phyloP scores from a whole-genome alignment of 1,140 invertebrate species.

The Nephila pilipes region DNA sequence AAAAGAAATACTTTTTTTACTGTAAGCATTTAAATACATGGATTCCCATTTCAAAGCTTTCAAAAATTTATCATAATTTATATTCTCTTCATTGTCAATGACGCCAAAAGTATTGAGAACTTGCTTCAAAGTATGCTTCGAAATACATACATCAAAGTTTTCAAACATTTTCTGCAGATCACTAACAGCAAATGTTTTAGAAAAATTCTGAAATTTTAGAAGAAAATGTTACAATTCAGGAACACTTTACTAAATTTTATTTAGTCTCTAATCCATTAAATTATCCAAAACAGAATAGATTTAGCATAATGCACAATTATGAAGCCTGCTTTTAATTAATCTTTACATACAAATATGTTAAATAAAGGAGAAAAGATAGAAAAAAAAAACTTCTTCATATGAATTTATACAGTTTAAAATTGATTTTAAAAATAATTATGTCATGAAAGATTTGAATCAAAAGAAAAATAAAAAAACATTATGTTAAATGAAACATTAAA shows the following conservation, averaged over 20 bases:
- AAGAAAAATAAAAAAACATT: no score
- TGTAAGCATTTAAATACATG: background rate
- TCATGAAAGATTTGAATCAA: no score
- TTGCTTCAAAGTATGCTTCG: background rate
- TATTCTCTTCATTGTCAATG: background rate
- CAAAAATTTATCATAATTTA: slow-evolving; percentile 16
- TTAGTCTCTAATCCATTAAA: no score
- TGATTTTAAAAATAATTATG: no score
- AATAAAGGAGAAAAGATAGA: no score
- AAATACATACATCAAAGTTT: slow-evolving; percentile 14
- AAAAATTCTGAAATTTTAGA: slow-evolving; percentile 14
- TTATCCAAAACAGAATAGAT: no score
- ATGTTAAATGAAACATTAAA: no score
- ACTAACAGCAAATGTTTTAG: background rate
- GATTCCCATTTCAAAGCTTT: slow-evolving; percentile 12
- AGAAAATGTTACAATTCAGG: background rate
- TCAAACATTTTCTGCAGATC: slow-evolving; percentile 39
- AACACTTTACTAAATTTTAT: background rate
- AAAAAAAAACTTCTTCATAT: no score
- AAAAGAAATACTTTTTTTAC: background rate
- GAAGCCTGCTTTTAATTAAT: no score
- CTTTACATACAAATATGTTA: no score
- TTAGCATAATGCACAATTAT: no score
- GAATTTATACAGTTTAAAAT: no score
- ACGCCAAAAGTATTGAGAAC: background rate